Evolutionary conservation across 2,888 invertebrate species (phyloP).

Genomic region (Ectropis crepuscularia): DNA sequence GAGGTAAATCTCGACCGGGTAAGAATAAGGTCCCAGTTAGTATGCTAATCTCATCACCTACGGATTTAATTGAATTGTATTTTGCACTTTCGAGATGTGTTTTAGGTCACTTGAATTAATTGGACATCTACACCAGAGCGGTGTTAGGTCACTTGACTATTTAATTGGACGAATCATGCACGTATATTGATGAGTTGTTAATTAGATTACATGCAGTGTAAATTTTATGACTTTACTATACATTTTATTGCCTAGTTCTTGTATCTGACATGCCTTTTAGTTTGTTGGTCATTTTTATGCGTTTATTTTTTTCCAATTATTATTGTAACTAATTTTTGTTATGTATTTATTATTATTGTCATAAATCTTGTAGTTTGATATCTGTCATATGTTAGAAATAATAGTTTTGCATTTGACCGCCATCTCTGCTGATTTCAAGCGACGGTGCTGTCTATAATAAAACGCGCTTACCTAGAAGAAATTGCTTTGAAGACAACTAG

Average conservation of each 20-base stretch:
- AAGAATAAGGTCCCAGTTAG: constrained; percentile 1
- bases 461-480: too few species aligned
- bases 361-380: too few species aligned
- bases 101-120: constrained; percentile 18
- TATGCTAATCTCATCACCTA: constrained; percentile 45
- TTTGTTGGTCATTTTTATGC: too few species aligned
- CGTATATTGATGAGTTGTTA: constrained; percentile 4
- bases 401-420: too few species aligned
- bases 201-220: constrained; percentile 18
- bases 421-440: too few species aligned
- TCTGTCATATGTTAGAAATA: too few species aligned
- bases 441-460: too few species aligned
- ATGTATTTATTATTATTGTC: too few species aligned
- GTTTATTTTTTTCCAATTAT: too few species aligned
- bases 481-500: too few species aligned
- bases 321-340: too few species aligned
- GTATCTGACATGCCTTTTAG: too few species aligned
- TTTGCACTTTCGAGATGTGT: constrained; percentile 19
- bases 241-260: constrained; percentile 12
- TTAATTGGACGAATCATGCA: constrained; percentile 17
- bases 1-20: not conserved
- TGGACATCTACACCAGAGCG: constrained; percentile 6
- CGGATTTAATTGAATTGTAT: constrained; percentile 19
- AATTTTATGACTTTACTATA: constrained; percentile 9
- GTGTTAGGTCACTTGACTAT: constrained; percentile 22